Evolutionary conservation across 92 coral and sea anemone species (phyloP).

Genomic region (Bergia sp.): DNA sequence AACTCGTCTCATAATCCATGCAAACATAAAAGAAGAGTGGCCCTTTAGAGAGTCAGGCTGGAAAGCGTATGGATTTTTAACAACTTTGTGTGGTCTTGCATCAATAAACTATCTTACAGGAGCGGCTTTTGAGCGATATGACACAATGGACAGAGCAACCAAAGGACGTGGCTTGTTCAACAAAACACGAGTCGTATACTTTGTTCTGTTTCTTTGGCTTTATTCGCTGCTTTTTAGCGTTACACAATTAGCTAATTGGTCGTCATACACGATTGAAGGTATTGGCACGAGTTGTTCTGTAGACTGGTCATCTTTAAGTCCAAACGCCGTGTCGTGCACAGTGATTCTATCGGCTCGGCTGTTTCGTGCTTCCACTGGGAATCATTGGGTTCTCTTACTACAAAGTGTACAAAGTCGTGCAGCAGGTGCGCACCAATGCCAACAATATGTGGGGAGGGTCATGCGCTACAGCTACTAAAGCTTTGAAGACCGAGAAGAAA

Average conservation of each 20-base stretch:
- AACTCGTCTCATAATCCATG: slow-evolving; percentile 47
- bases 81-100: too few species aligned
- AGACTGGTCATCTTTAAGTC: too few species aligned
- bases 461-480: slow-evolving; percentile 43
- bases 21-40: slow-evolving; percentile 57
- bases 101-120: too few species aligned
- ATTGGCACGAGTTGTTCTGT: too few species aligned
- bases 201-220: neutral
- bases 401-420: slow-evolving; percentile 31
- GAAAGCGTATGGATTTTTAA: slow-evolving; percentile 49
- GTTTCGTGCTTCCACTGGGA: neutral
- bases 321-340: slow-evolving; percentile 34
- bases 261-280: slow-evolving; percentile 8
- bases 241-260: slow-evolving; percentile 78
- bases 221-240: slow-evolving; percentile 62
- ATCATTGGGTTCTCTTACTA: too few species aligned
- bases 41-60: slow-evolving; percentile 52
- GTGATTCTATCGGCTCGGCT: slow-evolving; percentile 55
- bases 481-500: too few species aligned
- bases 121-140: too few species aligned
- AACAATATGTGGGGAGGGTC: slow-evolving; percentile 58
- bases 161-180: slow-evolving; percentile 15
- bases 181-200: slow-evolving; percentile 21
- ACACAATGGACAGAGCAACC: neutral
- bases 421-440: neutral